These are phyloP conservation scores for Trachythela sp. DNA, from an alignment of 64 coral and sea anemone species.

Conservation along the genomic window DNA sequence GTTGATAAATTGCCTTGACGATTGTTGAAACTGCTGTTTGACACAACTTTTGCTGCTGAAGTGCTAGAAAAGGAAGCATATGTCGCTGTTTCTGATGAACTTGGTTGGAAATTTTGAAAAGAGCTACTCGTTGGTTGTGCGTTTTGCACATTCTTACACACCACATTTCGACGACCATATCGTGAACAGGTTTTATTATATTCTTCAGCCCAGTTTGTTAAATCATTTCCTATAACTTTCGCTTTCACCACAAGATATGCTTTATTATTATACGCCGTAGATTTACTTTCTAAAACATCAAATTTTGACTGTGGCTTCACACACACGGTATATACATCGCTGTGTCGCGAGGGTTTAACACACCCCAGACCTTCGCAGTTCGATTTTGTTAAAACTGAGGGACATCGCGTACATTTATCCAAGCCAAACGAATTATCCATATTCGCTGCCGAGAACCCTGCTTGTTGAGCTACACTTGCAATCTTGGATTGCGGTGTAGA, in stretches of 20 bases:
- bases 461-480: background rate
- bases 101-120: no score
- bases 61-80: no score
- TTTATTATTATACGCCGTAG: background rate
- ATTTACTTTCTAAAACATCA: constrained; percentile 8
- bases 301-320: constrained; percentile 24
- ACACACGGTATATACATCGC: constrained; percentile 40
- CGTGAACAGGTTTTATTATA: background rate
- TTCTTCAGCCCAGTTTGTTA: background rate
- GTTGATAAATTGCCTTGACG: no score
- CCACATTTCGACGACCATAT: background rate
- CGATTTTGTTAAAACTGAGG: background rate
- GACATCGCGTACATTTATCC: constrained; percentile 36
- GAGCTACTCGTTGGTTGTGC: no score
- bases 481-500: background rate
- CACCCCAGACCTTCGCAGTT: background rate
- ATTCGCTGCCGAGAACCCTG: constrained; percentile 28
- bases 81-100: no score
- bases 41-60: no score
- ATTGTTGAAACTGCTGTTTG: no score
- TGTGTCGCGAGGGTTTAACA: background rate
- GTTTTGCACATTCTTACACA: background rate
- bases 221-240: background rate
- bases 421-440: constrained; percentile 40
- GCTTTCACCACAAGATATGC: constrained; percentile 28